These are phyloP conservation scores for Helobdella robusta DNA, from an alignment of 2,888 invertebrate species.

Conservation along the genomic window DNA sequence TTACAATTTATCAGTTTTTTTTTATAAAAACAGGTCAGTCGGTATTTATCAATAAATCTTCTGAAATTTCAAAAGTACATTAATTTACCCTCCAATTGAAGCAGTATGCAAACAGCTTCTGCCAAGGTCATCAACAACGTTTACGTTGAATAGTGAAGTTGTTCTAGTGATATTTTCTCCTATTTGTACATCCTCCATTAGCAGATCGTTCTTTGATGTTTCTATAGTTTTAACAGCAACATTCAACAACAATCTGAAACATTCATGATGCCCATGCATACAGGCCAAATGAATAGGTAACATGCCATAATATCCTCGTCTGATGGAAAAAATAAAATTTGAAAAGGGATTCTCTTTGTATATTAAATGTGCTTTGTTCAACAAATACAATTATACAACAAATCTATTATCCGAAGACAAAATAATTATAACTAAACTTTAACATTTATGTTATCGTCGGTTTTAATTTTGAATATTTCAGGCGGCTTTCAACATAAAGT, in stretches of 20 bases:
- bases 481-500: too few relatives aligned
- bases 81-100: slow-evolving; percentile 54
- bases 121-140: slow-evolving; percentile 56
- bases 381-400: too few relatives aligned
- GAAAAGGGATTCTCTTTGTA: not conserved
- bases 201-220: too few relatives aligned
- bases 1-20: not conserved
- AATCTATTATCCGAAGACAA: too few relatives aligned
- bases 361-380: too few relatives aligned
- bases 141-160: slow-evolving; percentile 50
- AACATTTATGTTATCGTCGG: too few relatives aligned
- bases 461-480: too few relatives aligned
- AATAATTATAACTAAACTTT: too few relatives aligned
- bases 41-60: not conserved
- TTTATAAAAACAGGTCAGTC: not conserved
- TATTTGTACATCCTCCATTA: too few relatives aligned
- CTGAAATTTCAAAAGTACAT: not conserved
- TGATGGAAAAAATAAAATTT: slow-evolving; percentile 25
- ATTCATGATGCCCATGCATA: slow-evolving; percentile 58
- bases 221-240: too few relatives aligned
- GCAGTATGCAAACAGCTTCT: slow-evolving; percentile 59
- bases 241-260: slow-evolving; percentile 51
- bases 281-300: slow-evolving; percentile 59
- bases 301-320: slow-evolving; percentile 50
- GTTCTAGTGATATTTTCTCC: not conserved